Evolutionary conservation across 2,888 invertebrate species (phyloP), one percentile per base, ranked within the genome.

Genomic region (Willowsia nigromaculata): DNA sequence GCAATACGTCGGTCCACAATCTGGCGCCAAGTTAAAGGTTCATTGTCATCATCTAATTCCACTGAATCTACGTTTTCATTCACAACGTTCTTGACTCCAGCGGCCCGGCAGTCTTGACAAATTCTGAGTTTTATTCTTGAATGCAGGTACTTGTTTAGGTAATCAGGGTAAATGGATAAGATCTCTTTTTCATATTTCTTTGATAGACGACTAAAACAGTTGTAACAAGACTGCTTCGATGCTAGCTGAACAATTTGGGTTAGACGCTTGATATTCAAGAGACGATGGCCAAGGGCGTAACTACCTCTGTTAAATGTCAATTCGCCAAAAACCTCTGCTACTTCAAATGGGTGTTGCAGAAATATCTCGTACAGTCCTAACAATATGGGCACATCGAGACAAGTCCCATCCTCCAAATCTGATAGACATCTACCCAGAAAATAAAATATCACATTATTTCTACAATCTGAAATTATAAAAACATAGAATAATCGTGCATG

Each of bases 1-100:
- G 87, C 91, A n/a, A 92, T 53, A 37, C 92, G 47, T 30, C 53
- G 56, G 30, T 92, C 92, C n/a, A 92, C 90, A 37, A 92, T 90
- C 81, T 92, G 88, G 27, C 90, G 85, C 92, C 92, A 92, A 0
- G 91, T 91, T 62, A 91, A 68, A 0, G 30, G 18, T 62, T 90
- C 53, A 13, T n/a, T 50, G 9, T 27, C 50, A 11, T 76, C 71
- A 27, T 43, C 59, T 25, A 1, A 1, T 13, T 22, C 0, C 25
- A 13, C 37, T 68, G 30, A 25, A 37, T 59, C 37, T 22, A 37
- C 62, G 5, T 22, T 22, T 13, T 78, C 15, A 43, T 78, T 56
- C 15, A 15, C 43, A 2, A 22, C 25, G 13, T 22, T 30, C 7
- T 15, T 27, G 53, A 71, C n/a, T 25, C 91, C 59, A 15, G 76